These are phyloP conservation scores for Piaya cayana DNA, from an alignment of 2,113 vertebrate genomes.

Conservation along the genomic window DNA sequence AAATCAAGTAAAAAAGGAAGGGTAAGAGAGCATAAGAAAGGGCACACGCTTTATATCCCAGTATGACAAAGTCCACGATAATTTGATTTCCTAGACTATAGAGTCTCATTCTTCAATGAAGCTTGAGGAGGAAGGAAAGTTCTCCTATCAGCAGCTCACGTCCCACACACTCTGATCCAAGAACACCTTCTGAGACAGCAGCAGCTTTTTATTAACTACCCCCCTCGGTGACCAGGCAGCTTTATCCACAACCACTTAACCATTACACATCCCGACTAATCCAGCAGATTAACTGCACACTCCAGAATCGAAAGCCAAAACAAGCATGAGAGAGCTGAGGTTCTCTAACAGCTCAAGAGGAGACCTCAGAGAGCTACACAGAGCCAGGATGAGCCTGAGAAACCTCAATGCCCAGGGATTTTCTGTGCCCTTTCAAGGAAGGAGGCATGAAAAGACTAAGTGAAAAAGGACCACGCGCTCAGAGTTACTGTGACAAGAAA, in stretches of 20 bases:
- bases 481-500: not conserved
- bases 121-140: not conserved
- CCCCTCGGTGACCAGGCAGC: not conserved
- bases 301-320: not conserved
- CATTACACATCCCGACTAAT: not conserved
- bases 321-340: rapidly evolving
- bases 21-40: not conserved
- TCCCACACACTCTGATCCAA: not conserved
- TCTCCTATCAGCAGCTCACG: not conserved
- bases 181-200: not conserved
- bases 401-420: not conserved
- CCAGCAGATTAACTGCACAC: not conserved
- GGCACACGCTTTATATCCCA: not conserved
- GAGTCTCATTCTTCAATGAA: not conserved
- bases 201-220: not conserved
- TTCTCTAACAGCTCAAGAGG: not conserved
- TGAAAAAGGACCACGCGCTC: not conserved
- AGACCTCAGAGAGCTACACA: not conserved
- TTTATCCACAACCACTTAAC: not conserved
- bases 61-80: not conserved
- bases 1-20: not conserved
- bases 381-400: not conserved
- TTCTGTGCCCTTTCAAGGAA: not conserved
- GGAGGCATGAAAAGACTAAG: not conserved
- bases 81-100: not conserved